Conservation (phyloP, 2,113 vertebrate species). For the Tyto alba region DNA sequence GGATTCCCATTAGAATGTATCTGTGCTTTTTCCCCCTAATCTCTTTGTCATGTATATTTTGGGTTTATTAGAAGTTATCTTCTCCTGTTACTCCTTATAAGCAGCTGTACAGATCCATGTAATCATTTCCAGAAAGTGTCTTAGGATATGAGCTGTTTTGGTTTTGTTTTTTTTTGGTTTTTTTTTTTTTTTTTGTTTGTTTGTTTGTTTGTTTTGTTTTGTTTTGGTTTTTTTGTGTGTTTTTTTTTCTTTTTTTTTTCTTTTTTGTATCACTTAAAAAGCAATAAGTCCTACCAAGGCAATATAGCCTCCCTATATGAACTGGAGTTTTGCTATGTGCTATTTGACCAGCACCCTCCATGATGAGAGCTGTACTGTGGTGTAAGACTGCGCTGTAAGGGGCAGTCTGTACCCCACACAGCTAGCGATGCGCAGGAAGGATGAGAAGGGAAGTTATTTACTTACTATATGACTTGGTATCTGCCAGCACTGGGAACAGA, state of each 20-base stretch:
- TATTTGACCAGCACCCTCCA: rapidly evolving
- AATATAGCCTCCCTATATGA: background rate
- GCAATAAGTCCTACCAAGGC: background rate
- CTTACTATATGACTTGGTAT: background rate
- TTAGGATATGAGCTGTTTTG: background rate
- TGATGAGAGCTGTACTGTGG: background rate
- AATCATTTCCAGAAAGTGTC: background rate
- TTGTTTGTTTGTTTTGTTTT: no score
- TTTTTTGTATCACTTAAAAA: background rate
- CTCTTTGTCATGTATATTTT: constrained; percentile 45
- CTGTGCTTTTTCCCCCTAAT: background rate
- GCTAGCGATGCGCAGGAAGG: background rate
- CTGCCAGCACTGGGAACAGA: background rate
- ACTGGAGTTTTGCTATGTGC: background rate
- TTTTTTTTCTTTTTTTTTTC: no score
- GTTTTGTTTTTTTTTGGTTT: no score
- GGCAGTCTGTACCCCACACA: background rate
- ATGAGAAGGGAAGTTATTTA: background rate
- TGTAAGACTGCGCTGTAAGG: rapidly evolving
- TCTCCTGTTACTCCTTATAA: background rate
- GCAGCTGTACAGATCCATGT: background rate
- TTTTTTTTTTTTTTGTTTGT: background rate
- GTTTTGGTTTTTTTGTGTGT: no score
- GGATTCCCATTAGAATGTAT: constrained; percentile 31
- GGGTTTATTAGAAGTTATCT: background rate